These are phyloP conservation scores for Luperina nickerlii DNA, from an alignment of 2,888 invertebrate genomes.

Conservation along the genomic window DNA sequence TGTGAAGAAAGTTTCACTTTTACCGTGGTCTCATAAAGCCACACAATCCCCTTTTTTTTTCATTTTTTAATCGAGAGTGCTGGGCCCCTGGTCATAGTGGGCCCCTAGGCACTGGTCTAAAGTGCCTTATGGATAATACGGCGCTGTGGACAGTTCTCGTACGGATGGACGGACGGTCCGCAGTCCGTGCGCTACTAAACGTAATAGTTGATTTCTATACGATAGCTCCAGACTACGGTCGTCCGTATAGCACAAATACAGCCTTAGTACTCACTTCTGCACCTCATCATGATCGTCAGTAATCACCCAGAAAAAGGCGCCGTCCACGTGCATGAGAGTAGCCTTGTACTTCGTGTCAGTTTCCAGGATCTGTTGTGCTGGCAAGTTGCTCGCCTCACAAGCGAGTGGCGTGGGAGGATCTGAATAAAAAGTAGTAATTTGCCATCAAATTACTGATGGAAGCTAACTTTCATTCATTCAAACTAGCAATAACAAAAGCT, in stretches of 20 bases:
- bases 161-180: not conserved
- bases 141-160: not conserved
- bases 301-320: conserved; percentile 79
- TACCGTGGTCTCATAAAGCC: no score
- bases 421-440: conserved; percentile 1
- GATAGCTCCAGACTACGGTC: not conserved
- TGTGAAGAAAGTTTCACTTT: no score
- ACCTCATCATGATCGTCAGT: conserved; percentile 74
- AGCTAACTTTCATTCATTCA: not conserved
- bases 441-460: not conserved
- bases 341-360: conserved; percentile 76
- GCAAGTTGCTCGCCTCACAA: conserved; percentile 71
- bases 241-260: not conserved
- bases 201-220: not conserved
- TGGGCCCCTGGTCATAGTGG: no score
- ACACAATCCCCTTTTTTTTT: no score
- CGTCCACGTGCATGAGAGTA: conserved; percentile 79
- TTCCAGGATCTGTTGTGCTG: conserved; percentile 78
- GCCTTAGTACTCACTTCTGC: conserved; percentile 67
- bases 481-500: not conserved
- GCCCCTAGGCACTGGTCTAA: no score
- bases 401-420: conserved; percentile 22
- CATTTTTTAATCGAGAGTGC: no score
- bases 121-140: no score
- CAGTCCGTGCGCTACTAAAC: not conserved